These are phyloP conservation scores for Epinephelus cyanopodus DNA, from an alignment of 2,113 vertebrate genomes.

Conservation along the genomic window DNA sequence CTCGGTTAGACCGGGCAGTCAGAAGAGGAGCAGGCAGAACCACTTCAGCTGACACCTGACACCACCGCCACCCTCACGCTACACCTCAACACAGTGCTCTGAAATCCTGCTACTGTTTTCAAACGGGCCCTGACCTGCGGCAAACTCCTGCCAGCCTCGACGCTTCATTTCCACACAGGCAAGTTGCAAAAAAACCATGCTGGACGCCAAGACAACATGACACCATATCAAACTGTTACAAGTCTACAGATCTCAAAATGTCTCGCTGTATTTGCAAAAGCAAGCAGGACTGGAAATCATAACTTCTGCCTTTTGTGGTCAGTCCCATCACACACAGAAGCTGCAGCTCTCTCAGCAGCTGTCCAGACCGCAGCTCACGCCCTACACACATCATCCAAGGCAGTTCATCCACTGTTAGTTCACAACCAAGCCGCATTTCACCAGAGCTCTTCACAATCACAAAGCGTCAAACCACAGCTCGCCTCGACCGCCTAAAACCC, in stretches of 20 bases:
- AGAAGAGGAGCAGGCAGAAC: slow-evolving; percentile 44
- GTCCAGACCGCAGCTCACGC: slow-evolving; percentile 33
- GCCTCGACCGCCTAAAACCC: background rate
- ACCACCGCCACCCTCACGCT: slow-evolving; percentile 21
- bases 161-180: slow-evolving; percentile 48
- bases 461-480: slow-evolving; percentile 55
- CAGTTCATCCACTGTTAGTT: slow-evolving; percentile 66
- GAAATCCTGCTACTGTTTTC: slow-evolving; percentile 35
- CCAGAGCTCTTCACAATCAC: slow-evolving; percentile 48
- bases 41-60: slow-evolving; percentile 31
- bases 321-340: slow-evolving; percentile 25
- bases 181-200: slow-evolving; percentile 66
- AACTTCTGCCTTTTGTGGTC: slow-evolving; percentile 11
- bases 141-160: slow-evolving; percentile 40
- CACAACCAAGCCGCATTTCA: slow-evolving; percentile 46
- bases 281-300: slow-evolving; percentile 42
- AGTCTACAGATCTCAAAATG: slow-evolving; percentile 5
- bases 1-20: slow-evolving; percentile 19
- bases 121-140: slow-evolving; percentile 2
- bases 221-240: slow-evolving; percentile 18
- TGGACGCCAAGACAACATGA: slow-evolving; percentile 45
- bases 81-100: slow-evolving; percentile 31
- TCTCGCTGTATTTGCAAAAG: slow-evolving; percentile 43
- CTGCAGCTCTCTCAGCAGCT: slow-evolving; percentile 33
- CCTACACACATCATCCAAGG: background rate